phyloP scores from a whole-genome alignment of 1,140 invertebrate species.

The Vanessa atalanta region DNA sequence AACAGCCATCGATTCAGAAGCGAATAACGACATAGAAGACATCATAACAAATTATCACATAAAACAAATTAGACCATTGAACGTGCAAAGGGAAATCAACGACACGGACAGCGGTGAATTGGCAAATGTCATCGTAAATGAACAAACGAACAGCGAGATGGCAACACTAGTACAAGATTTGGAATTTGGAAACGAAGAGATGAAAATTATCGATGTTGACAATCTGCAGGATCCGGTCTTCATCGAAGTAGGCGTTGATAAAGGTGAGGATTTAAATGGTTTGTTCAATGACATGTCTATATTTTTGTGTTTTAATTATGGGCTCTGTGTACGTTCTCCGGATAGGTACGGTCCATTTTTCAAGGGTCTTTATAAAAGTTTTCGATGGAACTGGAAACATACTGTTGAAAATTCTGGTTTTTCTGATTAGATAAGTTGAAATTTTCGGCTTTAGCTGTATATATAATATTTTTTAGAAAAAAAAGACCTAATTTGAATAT shows the following conservation, averaged over 20 bases:
- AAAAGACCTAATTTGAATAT: background rate
- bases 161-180: background rate
- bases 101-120: background rate
- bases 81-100: slow-evolving; percentile 1
- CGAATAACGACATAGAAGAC: slow-evolving; percentile 60
- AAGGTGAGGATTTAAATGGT: slow-evolving; percentile 40
- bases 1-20: slow-evolving; percentile 23
- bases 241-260: slow-evolving; percentile 52
- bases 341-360: too few species aligned
- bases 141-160: background rate
- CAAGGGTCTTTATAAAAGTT: too few species aligned
- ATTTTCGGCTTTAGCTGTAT: too few species aligned
- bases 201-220: slow-evolving; percentile 30
- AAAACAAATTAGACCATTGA: slow-evolving; percentile 49
- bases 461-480: background rate
- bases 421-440: too few species aligned
- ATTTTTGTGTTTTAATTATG: too few species aligned
- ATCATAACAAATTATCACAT: slow-evolving; percentile 65
- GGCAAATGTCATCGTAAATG: too few species aligned
- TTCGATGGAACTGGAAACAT: too few species aligned
- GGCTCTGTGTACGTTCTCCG: too few species aligned
- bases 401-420: too few species aligned
- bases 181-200: background rate
- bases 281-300: too few species aligned
- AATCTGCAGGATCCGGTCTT: slow-evolving; percentile 43